These are phyloP conservation scores for Xenopus borealis DNA, from an alignment of 2,113 vertebrate genomes.

Conservation along the genomic window DNA sequence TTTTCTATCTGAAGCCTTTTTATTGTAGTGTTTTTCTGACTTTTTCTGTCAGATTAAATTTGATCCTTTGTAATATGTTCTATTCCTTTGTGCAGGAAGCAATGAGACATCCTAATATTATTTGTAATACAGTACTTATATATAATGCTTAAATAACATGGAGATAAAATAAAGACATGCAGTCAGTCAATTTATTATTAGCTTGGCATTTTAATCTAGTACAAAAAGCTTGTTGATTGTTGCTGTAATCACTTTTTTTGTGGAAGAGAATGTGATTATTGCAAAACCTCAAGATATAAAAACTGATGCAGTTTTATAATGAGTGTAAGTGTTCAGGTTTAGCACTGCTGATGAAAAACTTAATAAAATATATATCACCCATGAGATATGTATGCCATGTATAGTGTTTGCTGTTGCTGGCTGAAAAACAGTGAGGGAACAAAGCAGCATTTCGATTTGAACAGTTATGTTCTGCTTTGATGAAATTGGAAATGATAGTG, in stretches of 20 bases:
- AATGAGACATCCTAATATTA: too few relatives aligned
- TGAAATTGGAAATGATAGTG: not conserved
- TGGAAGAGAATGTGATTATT: not conserved
- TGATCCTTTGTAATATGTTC: too few relatives aligned
- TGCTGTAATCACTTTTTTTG: not conserved
- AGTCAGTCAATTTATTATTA: too few relatives aligned
- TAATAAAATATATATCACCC: constrained; percentile 1
- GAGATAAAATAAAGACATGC: too few relatives aligned
- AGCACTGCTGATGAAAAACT: not conserved
- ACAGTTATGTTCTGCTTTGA: not conserved
- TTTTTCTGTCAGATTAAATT: too few relatives aligned
- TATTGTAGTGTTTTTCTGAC: too few relatives aligned
- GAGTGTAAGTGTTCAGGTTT: not conserved
- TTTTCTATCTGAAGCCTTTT: too few relatives aligned
- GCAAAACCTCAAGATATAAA: not conserved
- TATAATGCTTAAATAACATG: too few relatives aligned
- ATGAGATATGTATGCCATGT: not conserved
- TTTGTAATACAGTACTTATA: too few relatives aligned
- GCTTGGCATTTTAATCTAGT: too few relatives aligned
- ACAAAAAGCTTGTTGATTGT: not conserved
- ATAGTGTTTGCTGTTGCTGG: not conserved
- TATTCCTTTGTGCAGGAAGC: too few relatives aligned
- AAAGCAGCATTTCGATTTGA: not conserved
- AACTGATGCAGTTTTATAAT: not conserved
- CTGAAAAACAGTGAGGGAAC: not conserved